phyloP scores from a whole-genome alignment of 2,888 invertebrate species.

The Microplitis deprimator region DNA sequence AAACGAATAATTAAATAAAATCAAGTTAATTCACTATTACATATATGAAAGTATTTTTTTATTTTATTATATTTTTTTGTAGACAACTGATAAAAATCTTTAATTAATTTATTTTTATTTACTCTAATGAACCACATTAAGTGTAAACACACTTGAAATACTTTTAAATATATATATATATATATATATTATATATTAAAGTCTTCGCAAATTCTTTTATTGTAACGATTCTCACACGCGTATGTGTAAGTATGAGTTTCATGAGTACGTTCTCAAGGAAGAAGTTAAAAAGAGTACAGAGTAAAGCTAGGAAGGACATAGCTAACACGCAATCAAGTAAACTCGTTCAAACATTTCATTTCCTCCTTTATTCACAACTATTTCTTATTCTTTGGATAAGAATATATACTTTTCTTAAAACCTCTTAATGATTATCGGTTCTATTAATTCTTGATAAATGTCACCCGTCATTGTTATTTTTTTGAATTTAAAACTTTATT shows the following conservation, averaged over 20 bases:
- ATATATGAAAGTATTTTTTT: constrained; percentile 14
- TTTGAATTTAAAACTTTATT: no score
- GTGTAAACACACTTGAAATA: background rate
- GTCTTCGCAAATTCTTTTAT: background rate
- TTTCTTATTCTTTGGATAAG: background rate
- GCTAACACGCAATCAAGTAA: constrained; percentile 28
- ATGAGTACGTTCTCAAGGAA: constrained; percentile 65
- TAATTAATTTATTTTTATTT: constrained; percentile 1
- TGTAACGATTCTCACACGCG: constrained; percentile 50
- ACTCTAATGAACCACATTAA: constrained; percentile 9
- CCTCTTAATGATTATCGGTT: background rate
- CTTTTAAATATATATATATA: background rate
- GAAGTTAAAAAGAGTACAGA: constrained; percentile 41
- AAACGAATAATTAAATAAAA: background rate
- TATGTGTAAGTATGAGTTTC: constrained; percentile 46
- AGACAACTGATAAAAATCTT: constrained; percentile 1
- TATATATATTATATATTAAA: background rate
- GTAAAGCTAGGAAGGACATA: constrained; percentile 3
- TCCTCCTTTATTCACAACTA: constrained; percentile 13
- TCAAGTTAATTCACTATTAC: background rate
- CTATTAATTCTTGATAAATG: background rate
- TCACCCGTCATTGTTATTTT: background rate
- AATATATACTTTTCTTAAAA: constrained; percentile 3
- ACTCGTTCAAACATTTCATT: constrained; percentile 34
- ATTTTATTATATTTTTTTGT: background rate